Base-by-base conservation (phyloP, 1,140 invertebrate genomes). In the Pogonomyrmex californicus region DNA sequence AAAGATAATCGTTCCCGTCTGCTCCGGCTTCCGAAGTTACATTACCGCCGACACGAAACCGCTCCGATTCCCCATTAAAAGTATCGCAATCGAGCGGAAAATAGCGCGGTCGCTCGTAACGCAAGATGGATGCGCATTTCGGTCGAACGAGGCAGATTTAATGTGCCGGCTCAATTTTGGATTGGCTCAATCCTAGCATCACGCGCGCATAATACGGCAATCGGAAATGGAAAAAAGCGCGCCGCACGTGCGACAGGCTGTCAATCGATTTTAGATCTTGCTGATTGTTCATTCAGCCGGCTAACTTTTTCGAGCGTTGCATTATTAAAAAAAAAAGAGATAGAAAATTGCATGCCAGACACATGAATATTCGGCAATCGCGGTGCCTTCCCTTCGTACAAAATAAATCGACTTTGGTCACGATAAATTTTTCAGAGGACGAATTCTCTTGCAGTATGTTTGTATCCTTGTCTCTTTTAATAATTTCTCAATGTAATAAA, bases 1-100 rank as follows among this genome's bases (percentile, higher is more conserved):
- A 87, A 89, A 94, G 93, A 94, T 94, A 94, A 93, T 93, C 88
- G 90, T 89, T 91, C 88, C 76, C 78, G 85, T 82, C 86, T 86
- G 88, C 77, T 90, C 77, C 76, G 79, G 65, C 83, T 88, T 90
- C 90, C 91, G 91, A 91, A 93, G 90, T 91, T 92, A 89, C 91
- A 91, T 91, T 91, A 77, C 89, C 87, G 66, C 56, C 76, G 86
- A 91, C 91, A 92, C 90, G 91, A 88, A 91, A 87, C 23, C 47
- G 76, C 36, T 85, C 54, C 70, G 86, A 90, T 90, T 63, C 70
- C 36, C 76, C 81, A 82, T 90, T 90, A 90, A 90, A 90, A 90
- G 89, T 90, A 90, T 90, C 60, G 76, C 86, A 79, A 90, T 90
- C 85, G 66, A 56, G 54, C 58, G 17, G 79, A 62, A 79, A 87